phyloP scores from a whole-genome alignment of 1,140 invertebrate species.

The Thalassaphorura encarpata region DNA sequence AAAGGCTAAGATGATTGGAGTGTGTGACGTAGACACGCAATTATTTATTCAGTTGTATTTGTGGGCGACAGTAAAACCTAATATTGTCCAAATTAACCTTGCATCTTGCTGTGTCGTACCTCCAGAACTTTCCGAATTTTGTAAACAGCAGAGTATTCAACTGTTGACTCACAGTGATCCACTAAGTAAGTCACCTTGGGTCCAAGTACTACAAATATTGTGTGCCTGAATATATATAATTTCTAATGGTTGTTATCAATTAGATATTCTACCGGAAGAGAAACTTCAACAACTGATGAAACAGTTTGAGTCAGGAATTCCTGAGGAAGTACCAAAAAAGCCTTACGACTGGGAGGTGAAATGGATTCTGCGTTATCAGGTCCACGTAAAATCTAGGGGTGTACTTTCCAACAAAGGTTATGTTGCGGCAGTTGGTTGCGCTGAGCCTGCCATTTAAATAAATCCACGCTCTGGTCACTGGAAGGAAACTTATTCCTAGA shows the following conservation, averaged over 20 bases:
- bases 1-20: conserved; percentile 62
- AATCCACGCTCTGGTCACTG: too few relatives aligned
- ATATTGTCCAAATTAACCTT: conserved; percentile 90
- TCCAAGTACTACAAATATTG: background rate
- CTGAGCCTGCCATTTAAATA: background rate
- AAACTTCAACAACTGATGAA: conserved; percentile 20
- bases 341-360: conserved; percentile 37
- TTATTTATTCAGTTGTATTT: conserved; percentile 65
- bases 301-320: conserved; percentile 4
- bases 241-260: conserved; percentile 34
- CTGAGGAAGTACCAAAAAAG: background rate
- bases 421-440: conserved; percentile 6
- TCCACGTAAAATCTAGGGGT: conserved; percentile 78
- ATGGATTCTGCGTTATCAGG: conserved; percentile 73
- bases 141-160: conserved; percentile 81
- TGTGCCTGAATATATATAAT: background rate
- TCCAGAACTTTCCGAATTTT: conserved; percentile 74
- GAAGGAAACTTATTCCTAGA: too few relatives aligned
- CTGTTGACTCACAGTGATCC: conserved; percentile 92
- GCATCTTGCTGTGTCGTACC: conserved; percentile 93
- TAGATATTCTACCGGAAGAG: conserved; percentile 50
- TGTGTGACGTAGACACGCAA: conserved; percentile 76
- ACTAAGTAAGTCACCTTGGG: conserved; percentile 53
- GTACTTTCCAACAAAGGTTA: conserved; percentile 81
- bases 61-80: conserved; percentile 70